A percentile compares a stretch with the other conserved stretches of the same genome.
These are phyloP conservation scores for Microtus agrestis DNA, from an alignment of 2,797 vertebrate species.

Conservation along the genomic window DNA sequence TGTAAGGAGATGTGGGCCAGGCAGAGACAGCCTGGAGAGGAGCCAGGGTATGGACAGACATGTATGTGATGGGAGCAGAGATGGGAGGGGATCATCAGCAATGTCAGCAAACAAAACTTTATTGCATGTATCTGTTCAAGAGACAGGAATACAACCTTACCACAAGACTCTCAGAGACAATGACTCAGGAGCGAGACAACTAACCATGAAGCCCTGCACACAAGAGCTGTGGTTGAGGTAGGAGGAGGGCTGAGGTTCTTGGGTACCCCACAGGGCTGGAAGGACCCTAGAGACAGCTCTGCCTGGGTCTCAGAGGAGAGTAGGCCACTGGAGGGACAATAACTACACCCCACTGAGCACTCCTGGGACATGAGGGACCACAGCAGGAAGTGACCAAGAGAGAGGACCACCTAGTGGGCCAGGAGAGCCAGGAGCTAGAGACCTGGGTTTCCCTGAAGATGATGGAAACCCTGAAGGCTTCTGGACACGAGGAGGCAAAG, in stretches of 20 bases:
- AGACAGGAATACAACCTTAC: neutral
- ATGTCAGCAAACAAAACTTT: neutral
- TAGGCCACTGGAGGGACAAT: neutral
- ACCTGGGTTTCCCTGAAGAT: neutral
- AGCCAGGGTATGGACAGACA: neutral
- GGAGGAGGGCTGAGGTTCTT: too few relatives aligned
- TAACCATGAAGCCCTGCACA: fast-evolving
- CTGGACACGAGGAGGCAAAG: neutral
- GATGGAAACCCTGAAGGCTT: neutral
- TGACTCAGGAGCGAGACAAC: neutral
- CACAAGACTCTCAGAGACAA: neutral
- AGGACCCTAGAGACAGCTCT: neutral
- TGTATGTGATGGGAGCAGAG: neutral
- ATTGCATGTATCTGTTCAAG: neutral
- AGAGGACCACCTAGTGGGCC: neutral
- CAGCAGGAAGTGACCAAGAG: neutral
- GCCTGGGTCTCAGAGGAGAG: neutral
- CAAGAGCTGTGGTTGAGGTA: neutral
- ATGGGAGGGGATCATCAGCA: fast-evolving
- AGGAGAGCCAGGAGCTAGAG: neutral
- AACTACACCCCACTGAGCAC: fast-evolving
- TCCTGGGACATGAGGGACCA: neutral
- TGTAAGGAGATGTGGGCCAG: fast-evolving
- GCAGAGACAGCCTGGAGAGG: neutral
- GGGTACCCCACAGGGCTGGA: neutral